Percentiles rank a stretch among this genome's conserved stretches.
These are phyloP conservation scores for Pycnomerus fuliginosus DNA, from an alignment of 2,888 invertebrate genomes.

Conservation along the genomic window DNA sequence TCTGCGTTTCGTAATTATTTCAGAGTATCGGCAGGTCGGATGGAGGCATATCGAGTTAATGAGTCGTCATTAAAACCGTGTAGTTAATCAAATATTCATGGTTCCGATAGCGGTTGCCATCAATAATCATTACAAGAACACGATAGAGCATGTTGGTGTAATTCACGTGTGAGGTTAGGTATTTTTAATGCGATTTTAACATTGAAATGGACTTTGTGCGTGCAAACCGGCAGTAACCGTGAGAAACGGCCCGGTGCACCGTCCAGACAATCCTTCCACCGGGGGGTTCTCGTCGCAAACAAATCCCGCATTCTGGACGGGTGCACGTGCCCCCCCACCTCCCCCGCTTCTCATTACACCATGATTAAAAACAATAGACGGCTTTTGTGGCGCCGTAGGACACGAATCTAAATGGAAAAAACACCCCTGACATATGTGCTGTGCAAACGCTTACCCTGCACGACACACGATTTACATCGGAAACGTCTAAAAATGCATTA, in stretches of 20 bases:
- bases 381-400: constrained; percentile 9
- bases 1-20: too few species aligned
- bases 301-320: constrained; percentile 16
- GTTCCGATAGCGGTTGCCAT: constrained; percentile 34
- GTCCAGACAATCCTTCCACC: constrained; percentile 36
- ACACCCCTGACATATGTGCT: too few species aligned
- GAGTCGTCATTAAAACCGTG: constrained; percentile 30
- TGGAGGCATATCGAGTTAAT: too few species aligned
- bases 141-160: constrained; percentile 38
- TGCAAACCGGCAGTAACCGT: constrained; percentile 41
- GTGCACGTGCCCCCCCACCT: constrained; percentile 12
- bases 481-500: too few species aligned
- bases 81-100: constrained; percentile 42
- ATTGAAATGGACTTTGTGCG: constrained; percentile 44
- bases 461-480: constrained; percentile 10
- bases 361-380: constrained; percentile 18
- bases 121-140: constrained; percentile 41
- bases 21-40: too few species aligned
- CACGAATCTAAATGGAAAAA: constrained; percentile 13
- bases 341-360: constrained; percentile 13
- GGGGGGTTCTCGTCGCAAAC: constrained; percentile 9
- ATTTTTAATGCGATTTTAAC: constrained; percentile 40
- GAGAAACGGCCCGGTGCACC: constrained; percentile 36
- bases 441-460: constrained; percentile 7
- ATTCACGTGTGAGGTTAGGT: constrained; percentile 36